A percentile compares a stretch with the other conserved stretches of the same genome.
Conservation (phyloP, 2,113 vertebrate genomes). For the Garra rufa region DNA sequence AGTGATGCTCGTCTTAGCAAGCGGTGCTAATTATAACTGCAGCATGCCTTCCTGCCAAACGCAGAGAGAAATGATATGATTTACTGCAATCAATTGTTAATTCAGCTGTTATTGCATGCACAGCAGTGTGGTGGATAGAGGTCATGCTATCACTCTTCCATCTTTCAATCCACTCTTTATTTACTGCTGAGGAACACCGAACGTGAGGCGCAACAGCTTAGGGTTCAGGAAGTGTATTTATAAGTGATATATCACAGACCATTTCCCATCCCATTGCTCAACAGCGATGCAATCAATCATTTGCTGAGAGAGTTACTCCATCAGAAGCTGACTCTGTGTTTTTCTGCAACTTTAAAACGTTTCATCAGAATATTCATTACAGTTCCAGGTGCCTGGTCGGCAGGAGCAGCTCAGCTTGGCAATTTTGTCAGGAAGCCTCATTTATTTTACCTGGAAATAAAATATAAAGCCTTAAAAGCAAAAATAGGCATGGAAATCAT, state of each 20-base stretch:
- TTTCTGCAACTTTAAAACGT: constrained; percentile 35
- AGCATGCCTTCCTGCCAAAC: neutral
- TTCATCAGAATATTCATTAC: constrained; percentile 50
- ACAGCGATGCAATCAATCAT: constrained; percentile 18
- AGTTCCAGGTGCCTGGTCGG: neutral
- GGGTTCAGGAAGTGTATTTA: neutral
- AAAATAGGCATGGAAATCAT: constrained; percentile 1
- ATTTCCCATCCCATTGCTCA: constrained; percentile 30
- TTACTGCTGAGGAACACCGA: constrained; percentile 2
- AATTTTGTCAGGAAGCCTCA: constrained; percentile 30
- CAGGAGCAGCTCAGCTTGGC: constrained; percentile 18
- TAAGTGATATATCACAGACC: constrained; percentile 41
- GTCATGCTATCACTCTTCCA: constrained; percentile 6
- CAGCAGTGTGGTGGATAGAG: constrained; percentile 11
- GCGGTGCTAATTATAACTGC: neutral
- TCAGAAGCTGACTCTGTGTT: constrained; percentile 39
- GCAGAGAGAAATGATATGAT: neutral
- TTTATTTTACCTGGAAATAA: constrained; percentile 22
- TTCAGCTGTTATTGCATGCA: constrained; percentile 33
- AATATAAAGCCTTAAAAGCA: constrained; percentile 14
- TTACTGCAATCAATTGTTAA: constrained; percentile 27
- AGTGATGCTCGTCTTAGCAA: neutral
- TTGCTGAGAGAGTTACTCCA: constrained; percentile 17
- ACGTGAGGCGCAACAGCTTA: constrained; percentile 2
- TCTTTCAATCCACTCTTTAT: neutral